These are phyloP conservation scores for Acronicta alni DNA, from an alignment of 2,888 invertebrate species.

Conservation along the genomic window DNA sequence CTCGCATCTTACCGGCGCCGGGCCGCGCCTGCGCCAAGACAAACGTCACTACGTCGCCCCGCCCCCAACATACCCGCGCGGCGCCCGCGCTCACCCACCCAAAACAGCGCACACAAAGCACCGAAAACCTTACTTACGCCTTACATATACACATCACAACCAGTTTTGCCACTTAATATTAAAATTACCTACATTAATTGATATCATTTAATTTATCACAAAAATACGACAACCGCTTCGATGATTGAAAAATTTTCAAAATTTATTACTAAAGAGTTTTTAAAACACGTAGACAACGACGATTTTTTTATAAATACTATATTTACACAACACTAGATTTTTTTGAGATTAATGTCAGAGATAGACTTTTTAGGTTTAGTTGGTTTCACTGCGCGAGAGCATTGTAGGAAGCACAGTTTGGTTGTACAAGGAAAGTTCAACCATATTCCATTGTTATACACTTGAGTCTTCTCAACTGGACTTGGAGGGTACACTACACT, in stretches of 20 bases:
- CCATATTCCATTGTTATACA: conserved; percentile 88
- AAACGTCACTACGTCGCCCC: conserved; percentile 80
- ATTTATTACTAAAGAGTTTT: conserved; percentile 63
- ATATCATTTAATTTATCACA: conserved; percentile 79
- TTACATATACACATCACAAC: conserved; percentile 89
- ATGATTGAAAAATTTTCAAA: conserved; percentile 84
- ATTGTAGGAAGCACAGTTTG: conserved; percentile 84
- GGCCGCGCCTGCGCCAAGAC: conserved; percentile 86
- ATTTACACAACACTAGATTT: conserved; percentile 65
- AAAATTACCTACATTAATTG: conserved; percentile 64
- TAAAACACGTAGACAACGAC: conserved; percentile 80
- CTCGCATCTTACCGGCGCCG: conserved; percentile 89
- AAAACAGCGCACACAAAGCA: conserved; percentile 49
- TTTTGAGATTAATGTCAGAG: conserved; percentile 47
- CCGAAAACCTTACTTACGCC: conserved; percentile 76
- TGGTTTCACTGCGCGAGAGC: conserved; percentile 75
- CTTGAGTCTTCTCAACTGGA: conserved; percentile 83
- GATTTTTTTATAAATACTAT: conserved; percentile 62
- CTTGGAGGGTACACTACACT: conserved; percentile 71
- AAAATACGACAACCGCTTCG: conserved; percentile 89
- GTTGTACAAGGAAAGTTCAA: conserved; percentile 73
- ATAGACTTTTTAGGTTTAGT: conserved; percentile 56
- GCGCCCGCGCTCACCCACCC: conserved; percentile 68
- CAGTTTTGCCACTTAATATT: conserved; percentile 85
- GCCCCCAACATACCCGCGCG: conserved; percentile 79